Percentiles rank a stretch among this genome's conserved stretches.
Evolutionary conservation across 2,888 invertebrate species (phyloP).

Genomic region (Parnassius smintheus): DNA sequence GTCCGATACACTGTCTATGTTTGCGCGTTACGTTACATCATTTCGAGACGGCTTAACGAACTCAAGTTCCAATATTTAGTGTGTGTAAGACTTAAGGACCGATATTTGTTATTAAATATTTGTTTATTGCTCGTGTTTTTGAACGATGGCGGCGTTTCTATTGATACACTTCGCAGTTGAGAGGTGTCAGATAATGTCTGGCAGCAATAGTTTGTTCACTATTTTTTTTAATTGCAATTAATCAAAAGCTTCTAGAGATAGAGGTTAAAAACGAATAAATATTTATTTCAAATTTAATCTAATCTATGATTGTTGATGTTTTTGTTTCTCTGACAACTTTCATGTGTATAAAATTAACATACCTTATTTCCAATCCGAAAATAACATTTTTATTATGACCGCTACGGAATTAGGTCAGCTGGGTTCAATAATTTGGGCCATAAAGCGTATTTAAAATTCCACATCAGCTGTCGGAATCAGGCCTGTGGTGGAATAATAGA

Average conservation of each 20-base stretch:
- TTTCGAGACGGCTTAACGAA: slow-evolving; percentile 73
- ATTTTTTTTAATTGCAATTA: slow-evolving; percentile 13
- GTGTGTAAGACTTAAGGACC: slow-evolving; percentile 69
- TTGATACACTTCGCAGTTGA: slow-evolving; percentile 63
- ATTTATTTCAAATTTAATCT: too few relatives aligned
- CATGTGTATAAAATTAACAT: too few relatives aligned
- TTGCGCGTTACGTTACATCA: slow-evolving; percentile 74
- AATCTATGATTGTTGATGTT: too few relatives aligned
- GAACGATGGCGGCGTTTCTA: slow-evolving; percentile 52
- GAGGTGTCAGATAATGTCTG: slow-evolving; percentile 57
- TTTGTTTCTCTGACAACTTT: too few relatives aligned
- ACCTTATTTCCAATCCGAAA: slow-evolving; percentile 50
- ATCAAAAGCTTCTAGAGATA: slow-evolving; percentile 20
- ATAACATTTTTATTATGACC: slow-evolving; percentile 44
- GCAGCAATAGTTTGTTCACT: slow-evolving; percentile 33
- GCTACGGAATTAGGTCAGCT: slow-evolving; percentile 59
- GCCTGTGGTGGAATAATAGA: slow-evolving; percentile 67
- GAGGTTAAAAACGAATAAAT: too few relatives aligned
- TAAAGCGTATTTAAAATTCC: slow-evolving; percentile 72
- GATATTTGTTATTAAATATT: slow-evolving; percentile 75
- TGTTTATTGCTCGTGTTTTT: slow-evolving; percentile 66
- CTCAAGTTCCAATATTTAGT: slow-evolving; percentile 72
- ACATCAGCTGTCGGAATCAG: slow-evolving; percentile 65
- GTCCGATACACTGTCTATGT: slow-evolving; percentile 67
- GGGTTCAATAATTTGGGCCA: slow-evolving; percentile 57